Evolutionary conservation across 2,888 invertebrate genomes (phyloP), one percentile per base, ranked within the genome.

Genomic region (Drymonia ruficornis): DNA sequence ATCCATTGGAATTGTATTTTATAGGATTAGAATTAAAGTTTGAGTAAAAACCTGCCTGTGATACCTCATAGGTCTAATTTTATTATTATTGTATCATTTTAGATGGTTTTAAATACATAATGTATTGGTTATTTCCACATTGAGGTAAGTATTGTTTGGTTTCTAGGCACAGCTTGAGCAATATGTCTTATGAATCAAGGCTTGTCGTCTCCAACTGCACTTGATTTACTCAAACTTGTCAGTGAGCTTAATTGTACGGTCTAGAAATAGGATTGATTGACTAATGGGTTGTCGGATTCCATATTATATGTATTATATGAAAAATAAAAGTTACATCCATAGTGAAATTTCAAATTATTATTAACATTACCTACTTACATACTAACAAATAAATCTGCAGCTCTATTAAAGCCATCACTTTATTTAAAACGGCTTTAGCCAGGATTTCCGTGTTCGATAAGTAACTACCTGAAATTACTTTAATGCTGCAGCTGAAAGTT

Each of bases 261-360:
- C 56, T 70, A 71, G 72, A 59, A 53, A 50, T 71, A 71, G 62
- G 62, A 66, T 68, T 66, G 66, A 66, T 71, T 63, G 66, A 62
- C 45, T 49, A 42, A 61, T 53, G 62, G 66, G 59, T 70, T 68
- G 58, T 56, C 59, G 57, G 59, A 70, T 70, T 69, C 70, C 72
- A 71, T 66, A 59, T 56, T 53, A 64, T 65, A 67, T 68, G 62
- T 70, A 70, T 64, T 59, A 66, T 58, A 70, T 58, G 38, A 71
- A 56, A 63, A 65, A 66, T 65, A 65, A 70, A 70, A 70, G 54
- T 58, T 71, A 67, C 31, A 31, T 31, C 31, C 31, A 31, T 31
- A 11, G 71, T 67, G 55, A 65, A 65, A 70, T 53, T 51, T 52
- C 45, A 50, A 55, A n/a, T 40, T 15, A 11, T 31, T 31, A 31